A percentile compares a stretch with the other conserved stretches of the same genome.
These are phyloP conservation scores for Philopedon plagiatum DNA, from an alignment of 2,888 invertebrate species.

Conservation along the genomic window DNA sequence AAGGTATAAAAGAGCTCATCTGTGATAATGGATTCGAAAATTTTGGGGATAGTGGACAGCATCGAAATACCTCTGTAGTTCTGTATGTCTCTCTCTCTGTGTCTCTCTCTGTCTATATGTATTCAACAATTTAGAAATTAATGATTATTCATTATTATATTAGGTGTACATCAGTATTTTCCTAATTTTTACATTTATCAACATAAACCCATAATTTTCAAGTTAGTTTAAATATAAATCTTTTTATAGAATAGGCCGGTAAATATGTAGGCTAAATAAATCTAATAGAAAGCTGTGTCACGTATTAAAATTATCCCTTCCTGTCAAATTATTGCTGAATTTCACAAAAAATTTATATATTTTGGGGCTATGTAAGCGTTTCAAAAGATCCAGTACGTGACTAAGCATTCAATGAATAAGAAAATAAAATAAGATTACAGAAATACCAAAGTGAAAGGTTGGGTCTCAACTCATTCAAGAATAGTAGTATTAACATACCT, in stretches of 20 bases:
- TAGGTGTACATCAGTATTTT: too few relatives aligned
- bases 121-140: too few relatives aligned
- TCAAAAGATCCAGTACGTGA: constrained; percentile 19
- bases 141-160: too few relatives aligned
- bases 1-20: too few relatives aligned
- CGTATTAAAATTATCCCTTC: neutral
- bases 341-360: neutral
- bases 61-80: too few relatives aligned
- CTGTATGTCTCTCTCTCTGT: too few relatives aligned
- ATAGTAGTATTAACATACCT: constrained; percentile 37
- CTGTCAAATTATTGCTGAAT: neutral
- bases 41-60: too few relatives aligned
- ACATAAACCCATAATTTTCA: too few relatives aligned
- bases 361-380: neutral
- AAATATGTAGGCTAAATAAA: neutral
- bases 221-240: neutral
- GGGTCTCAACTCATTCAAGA: constrained; percentile 18
- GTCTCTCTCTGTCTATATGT: too few relatives aligned
- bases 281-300: neutral
- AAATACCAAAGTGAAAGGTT: constrained; percentile 17
- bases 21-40: too few relatives aligned
- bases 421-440: constrained; percentile 32
- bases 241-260: too few relatives aligned
- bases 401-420: constrained; percentile 23
- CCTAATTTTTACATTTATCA: too few relatives aligned